phyloP scores from a whole-genome alignment of 2,888 invertebrate genomes.

The Tenodera sinensis region DNA sequence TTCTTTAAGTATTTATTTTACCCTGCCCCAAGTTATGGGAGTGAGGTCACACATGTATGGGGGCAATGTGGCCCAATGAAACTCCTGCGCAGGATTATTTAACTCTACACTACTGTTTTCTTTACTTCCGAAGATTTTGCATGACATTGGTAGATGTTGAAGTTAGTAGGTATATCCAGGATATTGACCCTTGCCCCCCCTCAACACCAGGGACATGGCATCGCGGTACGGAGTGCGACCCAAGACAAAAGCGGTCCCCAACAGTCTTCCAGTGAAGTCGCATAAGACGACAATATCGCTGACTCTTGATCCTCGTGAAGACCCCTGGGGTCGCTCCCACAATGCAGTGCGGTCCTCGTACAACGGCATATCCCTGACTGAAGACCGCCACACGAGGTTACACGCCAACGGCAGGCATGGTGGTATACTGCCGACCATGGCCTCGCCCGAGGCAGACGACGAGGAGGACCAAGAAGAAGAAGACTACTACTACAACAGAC shows the following conservation, averaged over 20 bases:
- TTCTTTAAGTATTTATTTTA: no score
- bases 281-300: not conserved
- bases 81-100: no score
- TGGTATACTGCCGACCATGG: not conserved
- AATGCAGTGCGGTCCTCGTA: not conserved
- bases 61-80: no score
- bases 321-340: not conserved
- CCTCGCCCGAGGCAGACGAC: conserved; percentile 5
- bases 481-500: not conserved
- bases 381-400: not conserved
- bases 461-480: conserved; percentile 5
- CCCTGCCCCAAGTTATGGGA: no score
- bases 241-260: not conserved
- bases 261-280: not conserved
- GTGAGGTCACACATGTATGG: no score
- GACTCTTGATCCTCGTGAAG: not conserved
- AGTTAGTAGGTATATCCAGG: no score
- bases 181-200: not conserved
- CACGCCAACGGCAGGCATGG: not conserved
- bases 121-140: no score
- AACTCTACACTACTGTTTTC: no score
- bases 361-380: not conserved
- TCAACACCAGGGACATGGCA: not conserved
- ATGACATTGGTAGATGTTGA: no score
- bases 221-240: not conserved